Percentiles rank a stretch among this genome's conserved stretches.
phyloP scores from a whole-genome alignment of 2,888 invertebrate species.

The Lochmaea crataegi region DNA sequence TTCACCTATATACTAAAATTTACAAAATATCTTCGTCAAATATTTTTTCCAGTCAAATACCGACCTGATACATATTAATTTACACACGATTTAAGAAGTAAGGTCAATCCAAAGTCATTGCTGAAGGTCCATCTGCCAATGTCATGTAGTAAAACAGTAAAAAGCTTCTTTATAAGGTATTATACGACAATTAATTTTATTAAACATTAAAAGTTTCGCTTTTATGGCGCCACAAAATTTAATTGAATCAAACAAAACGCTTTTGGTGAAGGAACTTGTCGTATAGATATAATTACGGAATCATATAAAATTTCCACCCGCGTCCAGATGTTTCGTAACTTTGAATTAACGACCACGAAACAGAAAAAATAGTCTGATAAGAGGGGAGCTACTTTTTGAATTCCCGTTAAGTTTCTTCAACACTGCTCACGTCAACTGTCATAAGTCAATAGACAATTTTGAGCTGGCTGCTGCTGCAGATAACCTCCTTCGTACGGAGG shows the following conservation, averaged over 20 bases:
- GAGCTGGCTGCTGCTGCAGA: too few species aligned
- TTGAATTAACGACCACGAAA: too few species aligned
- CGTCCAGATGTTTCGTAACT: too few species aligned
- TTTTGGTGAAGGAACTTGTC: not conserved
- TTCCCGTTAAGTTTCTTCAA: too few species aligned
- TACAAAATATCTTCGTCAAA: not conserved
- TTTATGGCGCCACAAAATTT: not conserved
- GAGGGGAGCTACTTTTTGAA: too few species aligned
- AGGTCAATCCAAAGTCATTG: conserved; percentile 10
- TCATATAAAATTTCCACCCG: too few species aligned
- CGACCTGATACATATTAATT: not conserved
- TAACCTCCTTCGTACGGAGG: too few species aligned
- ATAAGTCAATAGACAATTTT: too few species aligned
- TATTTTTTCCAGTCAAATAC: not conserved
- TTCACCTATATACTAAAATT: too few species aligned
- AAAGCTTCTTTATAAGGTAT: conserved; percentile 13
- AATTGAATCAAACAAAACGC: not conserved
- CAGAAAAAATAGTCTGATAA: too few species aligned
- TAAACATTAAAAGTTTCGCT: not conserved
- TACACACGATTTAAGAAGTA: conserved; percentile 12
- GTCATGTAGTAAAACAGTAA: conserved; percentile 6
- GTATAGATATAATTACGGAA: too few species aligned
- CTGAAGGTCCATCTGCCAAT: conserved; percentile 15
- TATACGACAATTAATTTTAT: conserved; percentile 4
- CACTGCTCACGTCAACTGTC: too few species aligned